Percentiles rank a stretch among this genome's conserved stretches.
phyloP scores from a whole-genome alignment of 2,888 invertebrate genomes.

The Pachydiplax longipennis region DNA sequence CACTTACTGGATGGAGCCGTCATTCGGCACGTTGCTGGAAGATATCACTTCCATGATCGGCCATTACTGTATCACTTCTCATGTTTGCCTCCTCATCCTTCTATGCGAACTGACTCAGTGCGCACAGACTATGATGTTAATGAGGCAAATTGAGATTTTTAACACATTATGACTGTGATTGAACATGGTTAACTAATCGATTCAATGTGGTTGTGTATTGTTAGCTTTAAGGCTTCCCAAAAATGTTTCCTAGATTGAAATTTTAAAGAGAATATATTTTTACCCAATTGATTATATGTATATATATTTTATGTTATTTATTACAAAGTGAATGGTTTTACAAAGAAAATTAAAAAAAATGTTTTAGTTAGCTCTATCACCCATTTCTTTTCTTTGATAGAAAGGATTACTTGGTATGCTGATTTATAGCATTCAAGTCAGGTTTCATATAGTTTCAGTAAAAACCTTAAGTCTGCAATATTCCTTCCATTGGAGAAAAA shows the following conservation, averaged over 20 bases:
- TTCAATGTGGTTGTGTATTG: background rate
- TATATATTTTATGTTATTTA: background rate
- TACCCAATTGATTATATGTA: background rate
- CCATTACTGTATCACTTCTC: conserved; percentile 77
- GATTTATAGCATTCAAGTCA: too few species aligned
- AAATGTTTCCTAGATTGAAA: background rate
- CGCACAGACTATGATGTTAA: background rate
- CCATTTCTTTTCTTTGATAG: background rate
- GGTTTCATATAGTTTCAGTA: too few species aligned
- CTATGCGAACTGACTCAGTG: background rate
- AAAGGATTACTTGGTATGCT: too few species aligned
- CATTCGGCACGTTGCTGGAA: conserved; percentile 80
- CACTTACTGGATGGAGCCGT: conserved; percentile 86
- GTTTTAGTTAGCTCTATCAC: background rate
- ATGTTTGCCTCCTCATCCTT: background rate
- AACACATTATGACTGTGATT: background rate
- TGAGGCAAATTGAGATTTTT: background rate
- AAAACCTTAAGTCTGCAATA: too few species aligned
- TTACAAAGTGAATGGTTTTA: background rate
- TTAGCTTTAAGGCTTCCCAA: background rate
- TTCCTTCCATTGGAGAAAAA: too few species aligned
- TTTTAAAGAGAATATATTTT: background rate
- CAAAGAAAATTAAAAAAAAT: background rate
- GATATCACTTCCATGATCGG: conserved; percentile 86
- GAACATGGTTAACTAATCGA: background rate